Evolutionary conservation across 2,888 invertebrate genomes (phyloP).

Genomic region (Drosophila infuscata): DNA sequence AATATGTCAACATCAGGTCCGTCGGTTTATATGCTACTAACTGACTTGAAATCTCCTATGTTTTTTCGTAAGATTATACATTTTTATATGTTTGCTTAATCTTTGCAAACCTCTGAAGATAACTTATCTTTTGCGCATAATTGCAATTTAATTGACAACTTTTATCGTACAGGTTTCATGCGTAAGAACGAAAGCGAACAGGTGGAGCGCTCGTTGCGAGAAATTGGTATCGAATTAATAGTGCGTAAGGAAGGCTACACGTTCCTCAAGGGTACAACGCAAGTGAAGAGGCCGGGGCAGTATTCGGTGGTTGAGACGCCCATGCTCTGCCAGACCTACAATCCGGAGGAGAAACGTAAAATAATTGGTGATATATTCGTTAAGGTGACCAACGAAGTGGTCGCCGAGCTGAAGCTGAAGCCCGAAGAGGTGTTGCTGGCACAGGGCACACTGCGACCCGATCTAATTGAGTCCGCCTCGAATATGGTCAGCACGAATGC

Average conservation of each 20-base stretch:
- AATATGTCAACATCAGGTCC: not conserved
- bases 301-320: slow-evolving; percentile 88
- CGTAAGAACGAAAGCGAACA: slow-evolving; percentile 96
- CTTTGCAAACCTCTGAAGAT: not conserved
- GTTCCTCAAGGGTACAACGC: slow-evolving; percentile 93
- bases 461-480: slow-evolving; percentile 99
- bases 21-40: not conserved
- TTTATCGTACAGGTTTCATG: slow-evolving; percentile 90
- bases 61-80: not conserved
- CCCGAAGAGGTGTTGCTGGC: slow-evolving; percentile 96
- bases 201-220: slow-evolving; percentile 93
- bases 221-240: slow-evolving; percentile 93
- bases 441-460: slow-evolving; percentile 98
- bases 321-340: slow-evolving; percentile 93
- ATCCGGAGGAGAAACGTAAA: slow-evolving; percentile 98
- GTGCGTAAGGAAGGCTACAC: slow-evolving; percentile 90
- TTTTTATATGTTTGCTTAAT: not conserved
- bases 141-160: not conserved
- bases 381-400: slow-evolving; percentile 95
- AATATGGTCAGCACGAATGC: slow-evolving; percentile 93
- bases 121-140: not conserved
- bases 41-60: not conserved
- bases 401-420: slow-evolving; percentile 94
- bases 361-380: slow-evolving; percentile 99
- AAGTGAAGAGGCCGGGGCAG: slow-evolving; percentile 88